Conservation (phyloP, 1,140 invertebrate genomes). For the Aradophagus sp. region DNA sequence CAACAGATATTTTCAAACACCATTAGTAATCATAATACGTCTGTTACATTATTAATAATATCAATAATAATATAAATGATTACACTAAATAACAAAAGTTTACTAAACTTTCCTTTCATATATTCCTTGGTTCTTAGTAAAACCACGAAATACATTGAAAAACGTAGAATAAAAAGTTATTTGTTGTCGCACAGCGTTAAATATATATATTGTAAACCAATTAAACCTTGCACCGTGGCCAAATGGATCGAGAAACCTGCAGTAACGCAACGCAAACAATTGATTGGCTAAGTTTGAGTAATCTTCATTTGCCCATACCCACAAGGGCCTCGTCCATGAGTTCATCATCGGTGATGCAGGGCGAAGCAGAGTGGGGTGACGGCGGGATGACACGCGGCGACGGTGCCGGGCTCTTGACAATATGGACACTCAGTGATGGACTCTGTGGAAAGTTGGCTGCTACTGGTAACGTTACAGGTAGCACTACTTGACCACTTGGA, state of each 20-base stretch:
- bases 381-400: slow-evolving; percentile 80
- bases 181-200: too few species aligned
- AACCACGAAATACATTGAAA: too few species aligned
- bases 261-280: slow-evolving; percentile 44
- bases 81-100: too few species aligned
- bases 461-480: slow-evolving; percentile 11
- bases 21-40: too few species aligned
- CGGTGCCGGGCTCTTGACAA: slow-evolving; percentile 85
- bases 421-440: slow-evolving; percentile 84
- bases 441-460: slow-evolving; percentile 74
- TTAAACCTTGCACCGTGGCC: slow-evolving; percentile 6
- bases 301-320: slow-evolving; percentile 80
- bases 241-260: slow-evolving; percentile 26
- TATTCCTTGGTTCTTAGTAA: too few species aligned
- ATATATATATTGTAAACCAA: neutral
- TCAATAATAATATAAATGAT: too few species aligned
- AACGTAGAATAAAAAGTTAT: too few species aligned
- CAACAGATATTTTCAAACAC: too few species aligned
- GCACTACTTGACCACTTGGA: slow-evolving; percentile 1
- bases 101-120: too few species aligned
- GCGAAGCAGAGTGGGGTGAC: slow-evolving; percentile 85
- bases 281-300: slow-evolving; percentile 64
- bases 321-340: slow-evolving; percentile 91
- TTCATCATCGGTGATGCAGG: slow-evolving; percentile 90
- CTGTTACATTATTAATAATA: too few species aligned